phyloP scores from a whole-genome alignment of 1,140 invertebrate genomes.

The Cherax destructor region DNA sequence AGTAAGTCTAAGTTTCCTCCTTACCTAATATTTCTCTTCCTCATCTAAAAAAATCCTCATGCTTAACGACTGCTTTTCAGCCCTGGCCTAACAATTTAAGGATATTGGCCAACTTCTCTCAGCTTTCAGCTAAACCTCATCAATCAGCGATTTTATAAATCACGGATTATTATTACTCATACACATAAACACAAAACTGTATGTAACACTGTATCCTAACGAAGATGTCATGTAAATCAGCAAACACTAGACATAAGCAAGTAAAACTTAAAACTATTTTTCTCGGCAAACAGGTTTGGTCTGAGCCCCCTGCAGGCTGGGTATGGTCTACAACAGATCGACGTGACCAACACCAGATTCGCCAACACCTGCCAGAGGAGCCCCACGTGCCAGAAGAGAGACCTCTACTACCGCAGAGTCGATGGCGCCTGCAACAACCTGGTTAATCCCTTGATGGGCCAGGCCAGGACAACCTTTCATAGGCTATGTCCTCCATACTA shows the following conservation, averaged over 20 bases:
- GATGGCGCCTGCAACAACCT: slow-evolving; percentile 93
- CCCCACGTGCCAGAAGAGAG: slow-evolving; percentile 47
- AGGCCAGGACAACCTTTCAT: slow-evolving; percentile 85
- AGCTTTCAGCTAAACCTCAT: no score
- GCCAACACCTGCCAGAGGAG: slow-evolving; percentile 30
- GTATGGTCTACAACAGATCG: slow-evolving; percentile 66
- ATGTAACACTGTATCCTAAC: no score
- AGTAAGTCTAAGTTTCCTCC: not conserved
- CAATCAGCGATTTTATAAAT: no score
- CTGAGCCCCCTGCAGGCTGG: slow-evolving; percentile 44
- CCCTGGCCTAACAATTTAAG: no score
- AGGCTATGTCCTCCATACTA: slow-evolving; percentile 88
- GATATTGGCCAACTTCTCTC: no score
- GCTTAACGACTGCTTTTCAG: no score
- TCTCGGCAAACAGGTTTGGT: slow-evolving; percentile 12
- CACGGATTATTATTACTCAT: no score
- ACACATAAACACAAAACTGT: no score
- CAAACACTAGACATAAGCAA: no score
- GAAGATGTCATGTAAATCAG: no score
- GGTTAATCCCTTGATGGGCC: slow-evolving; percentile 83
- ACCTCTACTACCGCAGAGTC: slow-evolving; percentile 81
- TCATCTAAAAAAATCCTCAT: no score
- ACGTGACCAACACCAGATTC: slow-evolving; percentile 52
- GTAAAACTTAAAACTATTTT: not conserved
- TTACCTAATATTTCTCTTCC: not conserved